These are phyloP conservation scores for Aphidoletes aphidimyza DNA, from an alignment of 2,888 invertebrate species.

Conservation along the genomic window DNA sequence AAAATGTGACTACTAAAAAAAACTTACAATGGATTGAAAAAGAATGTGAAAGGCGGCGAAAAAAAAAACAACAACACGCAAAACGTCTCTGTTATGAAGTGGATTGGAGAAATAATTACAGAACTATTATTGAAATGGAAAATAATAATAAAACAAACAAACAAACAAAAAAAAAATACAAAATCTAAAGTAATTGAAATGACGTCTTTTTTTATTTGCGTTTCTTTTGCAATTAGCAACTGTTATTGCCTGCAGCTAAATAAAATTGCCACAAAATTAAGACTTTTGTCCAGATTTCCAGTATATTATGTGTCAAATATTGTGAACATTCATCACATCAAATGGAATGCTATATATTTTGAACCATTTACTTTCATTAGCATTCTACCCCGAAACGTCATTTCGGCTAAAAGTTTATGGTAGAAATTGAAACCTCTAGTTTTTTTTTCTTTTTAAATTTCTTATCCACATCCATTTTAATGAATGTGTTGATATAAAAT, in stretches of 20 bases:
- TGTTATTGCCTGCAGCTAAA: not conserved
- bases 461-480: too few species aligned
- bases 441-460: too few species aligned
- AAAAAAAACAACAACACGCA: not conserved
- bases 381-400: too few species aligned
- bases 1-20: slow-evolving; percentile 11
- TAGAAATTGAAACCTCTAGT: too few species aligned
- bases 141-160: slow-evolving; percentile 7
- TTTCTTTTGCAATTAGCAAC: not conserved
- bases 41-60: not conserved
- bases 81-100: slow-evolving; percentile 32
- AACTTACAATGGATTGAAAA: not conserved
- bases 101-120: slow-evolving; percentile 22
- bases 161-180: not conserved
- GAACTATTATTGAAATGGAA: slow-evolving; percentile 47
- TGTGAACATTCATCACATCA: too few species aligned
- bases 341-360: too few species aligned
- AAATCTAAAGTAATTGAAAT: slow-evolving; percentile 46
- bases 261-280: not conserved
- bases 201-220: slow-evolving; percentile 6
- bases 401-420: too few species aligned
- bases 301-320: too few species aligned
- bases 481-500: too few species aligned
- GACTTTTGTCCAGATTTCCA: too few species aligned
- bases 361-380: too few species aligned